phyloP scores from a whole-genome alignment of 1,140 invertebrate species.

The Cydia splendana region DNA sequence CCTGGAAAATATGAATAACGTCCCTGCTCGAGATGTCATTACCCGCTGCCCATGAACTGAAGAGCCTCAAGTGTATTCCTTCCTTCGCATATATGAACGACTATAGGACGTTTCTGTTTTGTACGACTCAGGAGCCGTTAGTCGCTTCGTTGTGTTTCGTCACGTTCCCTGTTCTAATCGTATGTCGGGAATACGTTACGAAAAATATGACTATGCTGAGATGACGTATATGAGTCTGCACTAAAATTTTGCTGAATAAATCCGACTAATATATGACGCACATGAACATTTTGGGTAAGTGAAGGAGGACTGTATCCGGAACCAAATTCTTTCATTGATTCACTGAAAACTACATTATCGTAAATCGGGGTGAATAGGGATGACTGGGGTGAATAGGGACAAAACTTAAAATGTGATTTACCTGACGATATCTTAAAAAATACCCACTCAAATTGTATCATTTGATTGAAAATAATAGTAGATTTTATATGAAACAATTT shows the following conservation, averaged over 20 bases:
- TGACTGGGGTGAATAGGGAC: too few relatives aligned
- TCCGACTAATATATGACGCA: too few relatives aligned
- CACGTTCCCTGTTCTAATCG: slow-evolving; percentile 24
- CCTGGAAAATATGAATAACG: not conserved
- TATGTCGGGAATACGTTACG: not conserved
- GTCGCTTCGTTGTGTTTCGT: slow-evolving; percentile 31
- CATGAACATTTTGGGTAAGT: not conserved
- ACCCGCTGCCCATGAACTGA: not conserved
- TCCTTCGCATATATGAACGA: not conserved
- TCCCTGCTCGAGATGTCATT: not conserved
- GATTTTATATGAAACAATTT: too few relatives aligned
- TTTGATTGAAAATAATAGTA: too few relatives aligned
- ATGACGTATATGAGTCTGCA: not conserved
- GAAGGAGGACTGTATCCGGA: not conserved
- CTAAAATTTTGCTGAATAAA: not conserved
- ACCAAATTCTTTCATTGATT: too few relatives aligned
- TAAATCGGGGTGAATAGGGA: too few relatives aligned
- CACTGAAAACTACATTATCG: too few relatives aligned
- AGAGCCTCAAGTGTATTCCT: not conserved
- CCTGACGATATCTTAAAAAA: too few relatives aligned
- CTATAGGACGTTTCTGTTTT: not conserved
- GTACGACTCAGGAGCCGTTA: not conserved
- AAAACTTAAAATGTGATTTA: too few relatives aligned
- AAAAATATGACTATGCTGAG: slow-evolving; percentile 5
- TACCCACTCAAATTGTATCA: too few relatives aligned